These are phyloP conservation scores for Leptinotarsa lineolata DNA, from an alignment of 1,140 invertebrate genomes.

Conservation along the genomic window DNA sequence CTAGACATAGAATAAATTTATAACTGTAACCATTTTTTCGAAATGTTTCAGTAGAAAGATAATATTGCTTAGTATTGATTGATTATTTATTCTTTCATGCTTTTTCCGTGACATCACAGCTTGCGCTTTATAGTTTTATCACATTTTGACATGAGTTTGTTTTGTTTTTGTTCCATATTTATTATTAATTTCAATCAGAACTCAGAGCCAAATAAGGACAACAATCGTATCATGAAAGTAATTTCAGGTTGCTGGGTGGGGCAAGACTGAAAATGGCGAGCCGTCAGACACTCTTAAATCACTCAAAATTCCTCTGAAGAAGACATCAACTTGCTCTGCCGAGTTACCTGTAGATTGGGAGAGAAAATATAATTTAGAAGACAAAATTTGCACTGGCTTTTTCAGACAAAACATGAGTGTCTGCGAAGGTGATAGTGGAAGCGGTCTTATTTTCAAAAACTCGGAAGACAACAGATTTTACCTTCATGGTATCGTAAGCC, in stretches of 20 bases:
- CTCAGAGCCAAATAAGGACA: too few species aligned
- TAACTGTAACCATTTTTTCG: too few species aligned
- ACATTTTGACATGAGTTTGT: too few species aligned
- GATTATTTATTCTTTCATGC: too few species aligned
- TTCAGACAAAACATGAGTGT: slow-evolving; percentile 37
- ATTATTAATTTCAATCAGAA: too few species aligned
- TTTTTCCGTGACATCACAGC: too few species aligned
- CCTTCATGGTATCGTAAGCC: slow-evolving; percentile 40
- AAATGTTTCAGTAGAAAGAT: too few species aligned
- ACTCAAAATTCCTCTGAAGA: slow-evolving; percentile 34
- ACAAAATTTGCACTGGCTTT: slow-evolving; percentile 44
- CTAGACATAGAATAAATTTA: too few species aligned
- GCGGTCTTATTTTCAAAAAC: slow-evolving; percentile 37
- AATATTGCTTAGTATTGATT: too few species aligned
- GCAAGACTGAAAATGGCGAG: slow-evolving; percentile 33
- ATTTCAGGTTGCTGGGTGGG: slow-evolving; percentile 43
- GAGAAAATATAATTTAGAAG: slow-evolving; percentile 30
- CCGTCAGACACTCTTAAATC: slow-evolving; percentile 36
- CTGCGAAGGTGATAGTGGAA: slow-evolving; percentile 45
- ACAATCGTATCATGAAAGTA: too few species aligned
- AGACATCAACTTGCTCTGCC: slow-evolving; percentile 24
- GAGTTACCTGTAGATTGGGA: slow-evolving; percentile 36
- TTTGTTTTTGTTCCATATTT: too few species aligned
- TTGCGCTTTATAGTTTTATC: too few species aligned
- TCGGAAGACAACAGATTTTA: slow-evolving; percentile 33